Percentiles rank a stretch among this genome's conserved stretches.
Conservation (phyloP, 2,797 vertebrate genomes). For the Psittacula derbiana region DNA sequence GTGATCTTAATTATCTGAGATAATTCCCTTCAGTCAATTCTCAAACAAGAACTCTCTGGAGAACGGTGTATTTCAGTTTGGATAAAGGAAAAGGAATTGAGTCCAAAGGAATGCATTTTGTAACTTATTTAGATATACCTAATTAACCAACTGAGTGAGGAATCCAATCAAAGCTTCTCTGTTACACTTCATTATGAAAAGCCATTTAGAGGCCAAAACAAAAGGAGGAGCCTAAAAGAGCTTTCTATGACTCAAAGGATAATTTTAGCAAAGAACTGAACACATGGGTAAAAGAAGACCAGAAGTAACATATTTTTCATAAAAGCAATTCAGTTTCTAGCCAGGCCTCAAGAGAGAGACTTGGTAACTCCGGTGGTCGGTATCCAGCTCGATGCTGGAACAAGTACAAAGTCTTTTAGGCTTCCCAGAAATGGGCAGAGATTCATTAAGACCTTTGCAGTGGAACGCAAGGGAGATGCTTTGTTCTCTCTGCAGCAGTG, state of each 20-base stretch:
- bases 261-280: background rate
- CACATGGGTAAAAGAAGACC: background rate
- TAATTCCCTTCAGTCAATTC: slow-evolving; percentile 78
- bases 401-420: background rate
- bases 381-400: background rate
- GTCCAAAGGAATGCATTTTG: slow-evolving; percentile 64
- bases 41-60: slow-evolving; percentile 71
- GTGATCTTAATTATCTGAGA: slow-evolving; percentile 80
- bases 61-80: slow-evolving; percentile 66
- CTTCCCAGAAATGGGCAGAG: background rate
- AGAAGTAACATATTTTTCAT: background rate
- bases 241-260: background rate
- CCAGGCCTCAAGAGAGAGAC: background rate
- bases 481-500: background rate
- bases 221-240: background rate
- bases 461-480: background rate
- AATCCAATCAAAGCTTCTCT: slow-evolving; percentile 70
- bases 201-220: slow-evolving; percentile 27
- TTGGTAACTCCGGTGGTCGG: background rate
- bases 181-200: slow-evolving; percentile 70
- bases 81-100: slow-evolving; percentile 42
- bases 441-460: background rate
- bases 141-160: slow-evolving; percentile 76
- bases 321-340: background rate
- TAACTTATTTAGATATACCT: slow-evolving; percentile 72